A percentile compares a stretch with the other conserved stretches of the same genome.
These are phyloP conservation scores for Parelbella ahira DNA, from an alignment of 2,888 invertebrate genomes.

Conservation along the genomic window DNA sequence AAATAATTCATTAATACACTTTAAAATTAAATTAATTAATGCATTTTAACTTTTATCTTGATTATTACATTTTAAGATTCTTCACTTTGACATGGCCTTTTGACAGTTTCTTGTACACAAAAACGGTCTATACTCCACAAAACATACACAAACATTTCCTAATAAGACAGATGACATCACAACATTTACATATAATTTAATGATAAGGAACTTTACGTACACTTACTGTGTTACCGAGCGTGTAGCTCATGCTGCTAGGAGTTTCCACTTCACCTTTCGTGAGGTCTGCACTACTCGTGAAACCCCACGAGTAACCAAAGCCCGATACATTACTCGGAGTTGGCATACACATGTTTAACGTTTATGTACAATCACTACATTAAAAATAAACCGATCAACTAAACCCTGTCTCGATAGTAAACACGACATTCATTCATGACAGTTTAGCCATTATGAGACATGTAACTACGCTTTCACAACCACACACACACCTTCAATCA, in stretches of 20 bases:
- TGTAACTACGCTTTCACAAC: conserved; percentile 76
- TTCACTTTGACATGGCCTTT: too few relatives aligned
- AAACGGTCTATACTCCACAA: too few relatives aligned
- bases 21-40: too few relatives aligned
- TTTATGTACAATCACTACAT: conserved; percentile 47
- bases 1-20: too few relatives aligned
- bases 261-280: conserved; percentile 75
- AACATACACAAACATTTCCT: not conserved
- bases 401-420: conserved; percentile 72
- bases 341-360: conserved; percentile 77
- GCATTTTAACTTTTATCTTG: too few relatives aligned
- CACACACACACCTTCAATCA: conserved; percentile 72
- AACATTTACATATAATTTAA: not conserved
- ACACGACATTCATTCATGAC: conserved; percentile 74
- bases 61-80: too few relatives aligned
- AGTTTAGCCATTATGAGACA: conserved; percentile 71
- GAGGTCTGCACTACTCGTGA: conserved; percentile 72
- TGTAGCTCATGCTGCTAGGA: conserved; percentile 74
- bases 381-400: conserved; percentile 65
- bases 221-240: conserved; percentile 73
- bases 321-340: conserved; percentile 77
- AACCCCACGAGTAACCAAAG: conserved; percentile 77
- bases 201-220: conserved; percentile 12
- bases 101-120: too few relatives aligned
- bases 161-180: conserved; percentile 8